Evolutionary conservation across 2,888 invertebrate species (phyloP).

Genomic region (Tuta absoluta): DNA sequence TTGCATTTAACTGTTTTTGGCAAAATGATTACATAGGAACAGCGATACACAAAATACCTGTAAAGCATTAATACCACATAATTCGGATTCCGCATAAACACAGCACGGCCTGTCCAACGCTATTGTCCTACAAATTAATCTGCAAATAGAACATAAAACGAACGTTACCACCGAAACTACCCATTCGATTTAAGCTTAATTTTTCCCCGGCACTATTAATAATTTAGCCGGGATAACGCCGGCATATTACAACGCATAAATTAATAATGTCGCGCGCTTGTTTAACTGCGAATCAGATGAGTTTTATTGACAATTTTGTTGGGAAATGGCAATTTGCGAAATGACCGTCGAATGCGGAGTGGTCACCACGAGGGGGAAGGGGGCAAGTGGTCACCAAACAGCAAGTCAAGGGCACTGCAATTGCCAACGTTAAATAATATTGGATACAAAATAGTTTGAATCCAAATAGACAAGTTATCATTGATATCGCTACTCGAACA

Average conservation of each 20-base stretch:
- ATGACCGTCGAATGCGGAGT: slow-evolving; percentile 75
- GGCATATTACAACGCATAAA: slow-evolving; percentile 81
- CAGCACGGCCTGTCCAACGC: slow-evolving; percentile 54
- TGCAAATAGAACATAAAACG: slow-evolving; percentile 75
- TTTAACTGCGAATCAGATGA: slow-evolving; percentile 82
- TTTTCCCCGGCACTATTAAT: slow-evolving; percentile 81
- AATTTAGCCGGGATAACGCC: slow-evolving; percentile 79
- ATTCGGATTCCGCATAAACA: not conserved
- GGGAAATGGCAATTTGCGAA: slow-evolving; percentile 80
- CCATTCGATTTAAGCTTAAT: slow-evolving; percentile 81
- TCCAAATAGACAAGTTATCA: not conserved
- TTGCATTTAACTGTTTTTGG: slow-evolving; percentile 30
- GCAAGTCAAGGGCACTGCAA: slow-evolving; percentile 33
- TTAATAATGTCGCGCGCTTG: slow-evolving; percentile 81
- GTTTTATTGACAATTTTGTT: slow-evolving; percentile 82
- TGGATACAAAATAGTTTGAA: not conserved
- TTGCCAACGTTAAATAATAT: slow-evolving; percentile 52
- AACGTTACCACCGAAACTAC: slow-evolving; percentile 75
- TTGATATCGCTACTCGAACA: not conserved
- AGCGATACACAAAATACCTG: not conserved
- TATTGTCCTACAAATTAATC: slow-evolving; percentile 72
- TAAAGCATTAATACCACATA: slow-evolving; percentile 6
- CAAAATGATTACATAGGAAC: not conserved
- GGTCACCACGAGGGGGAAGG: slow-evolving; percentile 71
- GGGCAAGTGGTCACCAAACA: slow-evolving; percentile 38